These are phyloP conservation scores for Diprion similis DNA, from an alignment of 1,140 invertebrate species.

Conservation along the genomic window DNA sequence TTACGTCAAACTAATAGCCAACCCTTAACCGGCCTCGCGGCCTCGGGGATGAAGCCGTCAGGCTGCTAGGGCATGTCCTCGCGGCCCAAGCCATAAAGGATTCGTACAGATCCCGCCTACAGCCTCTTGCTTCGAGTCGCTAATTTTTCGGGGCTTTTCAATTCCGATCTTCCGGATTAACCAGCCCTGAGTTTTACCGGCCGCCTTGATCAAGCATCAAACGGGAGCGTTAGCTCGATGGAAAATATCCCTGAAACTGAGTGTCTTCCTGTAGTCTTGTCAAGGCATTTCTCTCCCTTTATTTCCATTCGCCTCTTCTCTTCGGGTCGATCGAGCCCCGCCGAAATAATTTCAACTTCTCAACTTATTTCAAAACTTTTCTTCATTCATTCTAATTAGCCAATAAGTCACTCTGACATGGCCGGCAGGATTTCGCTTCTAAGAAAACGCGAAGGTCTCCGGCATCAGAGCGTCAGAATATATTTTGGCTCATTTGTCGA, in stretches of 20 bases:
- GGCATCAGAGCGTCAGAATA: neutral
- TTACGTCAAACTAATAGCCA: conserved; percentile 50
- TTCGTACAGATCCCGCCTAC: neutral
- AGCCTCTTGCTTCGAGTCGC: neutral
- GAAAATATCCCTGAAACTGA: neutral
- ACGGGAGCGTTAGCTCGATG: neutral
- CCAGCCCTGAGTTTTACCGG: neutral
- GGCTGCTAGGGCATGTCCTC: neutral
- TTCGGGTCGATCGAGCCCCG: neutral
- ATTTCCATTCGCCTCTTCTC: too few relatives aligned
- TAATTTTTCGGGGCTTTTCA: neutral
- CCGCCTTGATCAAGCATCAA: neutral
- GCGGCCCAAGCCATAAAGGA: neutral
- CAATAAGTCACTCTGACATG: neutral
- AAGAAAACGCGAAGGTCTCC: neutral
- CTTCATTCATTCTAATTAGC: conserved; percentile 1
- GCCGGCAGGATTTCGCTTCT: neutral
- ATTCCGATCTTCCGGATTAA: neutral
- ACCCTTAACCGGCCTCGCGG: conserved; percentile 33
- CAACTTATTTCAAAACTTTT: neutral
- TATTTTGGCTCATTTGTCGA: neutral
- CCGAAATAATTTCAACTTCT: conserved; percentile 6
- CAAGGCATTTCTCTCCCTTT: neutral
- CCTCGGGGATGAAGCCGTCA: conserved; percentile 20
- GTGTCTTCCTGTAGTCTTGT: neutral